Base-by-base conservation (phyloP, 2,888 invertebrate species). In the Sipha maydis region DNA sequence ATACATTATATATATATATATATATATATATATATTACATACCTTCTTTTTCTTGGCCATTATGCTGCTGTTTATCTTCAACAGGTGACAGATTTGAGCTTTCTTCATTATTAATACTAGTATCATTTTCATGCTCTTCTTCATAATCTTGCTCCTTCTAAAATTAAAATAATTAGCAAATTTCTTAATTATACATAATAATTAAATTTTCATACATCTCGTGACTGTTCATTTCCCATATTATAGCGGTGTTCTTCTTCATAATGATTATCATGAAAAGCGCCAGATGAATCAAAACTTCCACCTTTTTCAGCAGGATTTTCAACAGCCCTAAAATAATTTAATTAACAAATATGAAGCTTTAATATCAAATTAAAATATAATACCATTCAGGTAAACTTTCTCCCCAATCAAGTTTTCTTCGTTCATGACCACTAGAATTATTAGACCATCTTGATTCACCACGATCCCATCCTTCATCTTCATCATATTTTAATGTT, bases 221-320 rank as follows among this genome's bases (percentile, higher is more conserved):
- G 41, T n/a, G 56, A 61, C 14, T 82, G 54, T 86, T 89, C 90
- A 89, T 90, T 90, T 89, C 56, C 67, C 31, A 67, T 91, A 11
- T 92, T 91, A 91, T 92, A 92, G n/a, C 61, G 73, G 69, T 92
- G 91, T 79, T 93, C 94, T 48, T 94, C 94, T 90, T 94, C 94
- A 9, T 94, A 92, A 90, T 88, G 73, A 61, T 82, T 88, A 92
- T 97, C 97, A 91, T 97, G 97, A 92, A 98, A 99, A 21, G 98
- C 98, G 17, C 99, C 99, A 78, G 95, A 95, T 8, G 98, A 94
- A 92, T 99, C 99, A 92, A 99, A 99, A 85, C 97, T 96, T 1
- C 98, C 98, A n/a, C 97, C 96, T 90, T 95, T 94, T 91, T 95
- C 96, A 89, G 95, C 95, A 31, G 96, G 95, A 92, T 96, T 96